Base-by-base conservation (phyloP, 1,140 invertebrate genomes). In the Scaptomyza hsui region DNA sequence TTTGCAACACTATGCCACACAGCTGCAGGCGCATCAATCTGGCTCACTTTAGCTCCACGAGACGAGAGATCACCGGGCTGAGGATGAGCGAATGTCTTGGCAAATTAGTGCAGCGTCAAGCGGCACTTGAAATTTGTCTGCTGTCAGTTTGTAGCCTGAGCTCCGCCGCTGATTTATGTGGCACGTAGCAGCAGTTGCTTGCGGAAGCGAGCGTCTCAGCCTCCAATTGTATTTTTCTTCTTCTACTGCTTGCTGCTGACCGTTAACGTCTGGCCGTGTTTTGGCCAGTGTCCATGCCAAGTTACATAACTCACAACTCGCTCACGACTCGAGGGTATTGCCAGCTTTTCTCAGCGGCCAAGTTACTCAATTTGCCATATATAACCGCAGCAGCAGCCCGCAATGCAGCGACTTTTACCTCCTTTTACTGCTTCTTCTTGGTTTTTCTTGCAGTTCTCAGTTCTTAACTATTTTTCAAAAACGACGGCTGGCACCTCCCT, bases 361-460 rank as follows among this genome's bases (percentile, higher is more conserved):
- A 83, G 72, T 85, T 88, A 79, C 81, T 85, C 82, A 85, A 85
- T 81, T 81, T 88, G 81, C 81, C 81, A 85, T 88, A 85, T 81
- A 85, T 75, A 85, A 85, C 74, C 26, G 48, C 63, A 53, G 44
- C 74, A 18, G 48, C 63, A 53, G 44, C 18, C 35, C 32, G 45
- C 57, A 53, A 41, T 53, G 51, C 51, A 78, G 71, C 59, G 63
- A 29, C 26, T 61, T 55, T 52, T 53, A 49, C n/a, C 12, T n/a
- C n/a, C n/a, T n/a, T n/a, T n/a, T n/a, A n/a, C 12, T 3, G 3
- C 26, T 29, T 9, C 26, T 10, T 29, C 26, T 29, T 29, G 26
- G 26, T 29, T 29, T 39, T 41, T 37, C 21, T 45, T 26, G 39
- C 60, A 21, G 41, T 59, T 42, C 53, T 42, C 53, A 41, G 60